These are phyloP conservation scores for Hypotaenidia philippensis DNA, from an alignment of 2,797 vertebrate species.

Conservation along the genomic window DNA sequence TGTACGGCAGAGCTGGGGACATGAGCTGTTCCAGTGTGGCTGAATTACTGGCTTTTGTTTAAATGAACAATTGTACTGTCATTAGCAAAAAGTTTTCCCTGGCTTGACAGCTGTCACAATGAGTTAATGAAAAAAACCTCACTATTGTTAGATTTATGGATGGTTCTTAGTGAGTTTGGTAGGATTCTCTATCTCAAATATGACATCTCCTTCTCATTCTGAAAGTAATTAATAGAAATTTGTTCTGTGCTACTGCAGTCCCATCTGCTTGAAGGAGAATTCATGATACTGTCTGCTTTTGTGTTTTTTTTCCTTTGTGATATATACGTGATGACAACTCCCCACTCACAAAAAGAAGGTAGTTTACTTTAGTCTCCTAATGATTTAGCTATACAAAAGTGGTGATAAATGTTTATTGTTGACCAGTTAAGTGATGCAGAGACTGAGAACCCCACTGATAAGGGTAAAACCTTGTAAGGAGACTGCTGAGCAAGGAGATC, in stretches of 20 bases:
- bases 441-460: neutral
- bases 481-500: neutral
- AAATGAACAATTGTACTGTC: conserved; percentile 33
- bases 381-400: neutral
- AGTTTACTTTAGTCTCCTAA: neutral
- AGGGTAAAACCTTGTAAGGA: neutral
- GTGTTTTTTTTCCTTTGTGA: conserved; percentile 27
- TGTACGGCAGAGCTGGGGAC: neutral
- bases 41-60: conserved; percentile 54
- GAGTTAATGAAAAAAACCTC: conserved; percentile 1
- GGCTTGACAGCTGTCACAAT: conserved; percentile 55
- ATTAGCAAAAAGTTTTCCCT: conserved; percentile 44
- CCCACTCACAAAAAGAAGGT: neutral
- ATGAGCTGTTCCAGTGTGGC: neutral
- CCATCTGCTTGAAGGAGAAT: conserved; percentile 31
- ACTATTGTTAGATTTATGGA: neutral
- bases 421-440: neutral
- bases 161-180: neutral
- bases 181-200: conserved; percentile 32
- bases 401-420: neutral
- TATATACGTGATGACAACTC: neutral
- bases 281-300: conserved; percentile 25
- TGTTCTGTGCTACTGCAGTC: conserved; percentile 8
- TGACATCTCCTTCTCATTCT: conserved; percentile 23
- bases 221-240: conserved; percentile 50